These are phyloP conservation scores for Phocoena phocoena DNA, from an alignment of 2,113 vertebrate species.

Conservation along the genomic window DNA sequence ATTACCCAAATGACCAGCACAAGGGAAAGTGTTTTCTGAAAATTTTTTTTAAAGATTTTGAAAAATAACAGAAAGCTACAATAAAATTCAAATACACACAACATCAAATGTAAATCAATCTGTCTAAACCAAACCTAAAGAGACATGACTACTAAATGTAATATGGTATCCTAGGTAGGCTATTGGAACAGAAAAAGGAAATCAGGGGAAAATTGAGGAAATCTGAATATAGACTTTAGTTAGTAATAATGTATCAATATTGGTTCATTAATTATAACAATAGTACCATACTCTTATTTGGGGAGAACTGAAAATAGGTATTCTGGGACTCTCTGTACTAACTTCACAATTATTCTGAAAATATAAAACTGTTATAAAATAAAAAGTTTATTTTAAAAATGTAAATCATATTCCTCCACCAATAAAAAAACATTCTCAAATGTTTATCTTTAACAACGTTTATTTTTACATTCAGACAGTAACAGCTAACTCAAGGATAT, in stretches of 20 bases:
- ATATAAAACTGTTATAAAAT: background rate
- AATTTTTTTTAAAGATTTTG: background rate
- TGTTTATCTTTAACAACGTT: background rate
- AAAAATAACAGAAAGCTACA: background rate
- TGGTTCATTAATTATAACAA: background rate
- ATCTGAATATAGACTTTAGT: background rate
- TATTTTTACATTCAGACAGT: background rate
- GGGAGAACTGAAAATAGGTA: background rate
- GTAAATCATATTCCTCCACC: background rate
- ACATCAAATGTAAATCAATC: background rate
- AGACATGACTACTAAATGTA: background rate
- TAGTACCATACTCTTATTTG: background rate
- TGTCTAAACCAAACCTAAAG: background rate
- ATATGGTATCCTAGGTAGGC: background rate
- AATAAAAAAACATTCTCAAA: background rate
- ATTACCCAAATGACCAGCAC: background rate
- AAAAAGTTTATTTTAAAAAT: background rate
- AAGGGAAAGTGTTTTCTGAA: background rate
- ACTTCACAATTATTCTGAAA: conserved; percentile 5
- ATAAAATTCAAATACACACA: conserved; percentile 20
- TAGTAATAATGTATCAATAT: background rate
- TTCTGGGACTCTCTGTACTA: background rate
- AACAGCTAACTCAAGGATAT: background rate
- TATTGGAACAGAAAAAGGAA: background rate
- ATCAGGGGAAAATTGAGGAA: background rate